A percentile compares a stretch with the other conserved stretches of the same genome.
Conservation (phyloP, 1,140 invertebrate genomes). For the Calliphora vicina region DNA sequence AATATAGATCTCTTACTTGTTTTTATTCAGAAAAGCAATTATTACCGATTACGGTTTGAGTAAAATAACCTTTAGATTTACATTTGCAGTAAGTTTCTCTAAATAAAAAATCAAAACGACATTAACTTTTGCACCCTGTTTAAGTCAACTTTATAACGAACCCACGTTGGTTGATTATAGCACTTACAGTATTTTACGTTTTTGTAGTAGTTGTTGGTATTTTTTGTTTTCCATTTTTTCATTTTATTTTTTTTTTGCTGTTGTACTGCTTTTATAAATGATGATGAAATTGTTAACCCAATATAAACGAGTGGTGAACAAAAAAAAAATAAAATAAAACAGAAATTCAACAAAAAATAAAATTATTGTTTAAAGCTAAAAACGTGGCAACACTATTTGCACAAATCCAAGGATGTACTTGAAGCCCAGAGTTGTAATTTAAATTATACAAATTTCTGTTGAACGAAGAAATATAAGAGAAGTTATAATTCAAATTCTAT, state of each 20-base stretch:
- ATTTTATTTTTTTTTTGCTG: neutral
- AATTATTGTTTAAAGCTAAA: slow-evolving; percentile 10
- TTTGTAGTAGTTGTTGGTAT: neutral
- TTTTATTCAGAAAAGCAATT: no score
- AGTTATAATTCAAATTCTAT: neutral
- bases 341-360: neutral
- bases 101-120: no score
- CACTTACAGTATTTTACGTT: slow-evolving; percentile 10
- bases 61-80: no score
- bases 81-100: no score
- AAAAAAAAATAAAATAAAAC: neutral
- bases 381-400: slow-evolving; percentile 26
- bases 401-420: slow-evolving; percentile 30
- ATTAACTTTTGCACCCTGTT: neutral
- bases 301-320: slow-evolving; percentile 9
- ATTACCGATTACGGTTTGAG: no score
- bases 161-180: slow-evolving; percentile 15
- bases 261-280: slow-evolving; percentile 9
- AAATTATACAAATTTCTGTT: slow-evolving; percentile 13
- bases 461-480: neutral
- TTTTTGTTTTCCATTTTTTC: neutral
- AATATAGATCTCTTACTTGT: no score
- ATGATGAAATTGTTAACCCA: slow-evolving; percentile 14
- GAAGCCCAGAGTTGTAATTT: slow-evolving; percentile 8
- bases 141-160: neutral